Conservation (phyloP, 2,888 invertebrate genomes). For the Rhodophaea formosa region DNA sequence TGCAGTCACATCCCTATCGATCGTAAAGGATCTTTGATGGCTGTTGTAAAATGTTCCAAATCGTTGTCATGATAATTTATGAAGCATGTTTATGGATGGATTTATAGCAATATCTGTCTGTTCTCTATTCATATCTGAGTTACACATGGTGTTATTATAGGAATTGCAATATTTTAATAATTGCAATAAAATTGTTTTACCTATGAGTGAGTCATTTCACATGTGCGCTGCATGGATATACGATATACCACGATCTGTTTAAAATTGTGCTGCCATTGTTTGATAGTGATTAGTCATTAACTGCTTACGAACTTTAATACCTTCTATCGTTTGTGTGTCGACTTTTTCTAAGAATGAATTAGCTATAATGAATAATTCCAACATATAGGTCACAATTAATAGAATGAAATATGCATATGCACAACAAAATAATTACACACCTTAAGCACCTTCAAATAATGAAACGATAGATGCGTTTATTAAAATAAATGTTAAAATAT, state of each 20-base stretch:
- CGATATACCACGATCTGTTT: neutral
- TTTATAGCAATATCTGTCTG: conserved; percentile 67
- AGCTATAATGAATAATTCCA: too few relatives aligned
- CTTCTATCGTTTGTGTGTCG: too few relatives aligned
- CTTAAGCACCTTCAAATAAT: too few relatives aligned
- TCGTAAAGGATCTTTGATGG: conserved; percentile 78
- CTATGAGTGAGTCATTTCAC: neutral
- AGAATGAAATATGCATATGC: too few relatives aligned
- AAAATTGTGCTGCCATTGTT: neutral
- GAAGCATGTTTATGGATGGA: conserved; percentile 76
- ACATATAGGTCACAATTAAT: too few relatives aligned
- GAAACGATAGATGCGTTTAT: too few relatives aligned
- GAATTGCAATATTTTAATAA: neutral
- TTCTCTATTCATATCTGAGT: conserved; percentile 28
- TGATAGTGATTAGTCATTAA: neutral
- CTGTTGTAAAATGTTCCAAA: conserved; percentile 79
- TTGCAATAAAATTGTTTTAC: neutral
- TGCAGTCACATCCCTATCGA: conserved; percentile 71
- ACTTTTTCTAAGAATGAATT: too few relatives aligned
- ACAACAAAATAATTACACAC: too few relatives aligned
- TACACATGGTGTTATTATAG: neutral
- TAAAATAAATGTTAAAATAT: too few relatives aligned
- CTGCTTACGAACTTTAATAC: too few relatives aligned
- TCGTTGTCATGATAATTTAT: conserved; percentile 79
- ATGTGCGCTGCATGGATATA: neutral